Base-by-base conservation (phyloP, 1,140 invertebrate genomes). In the Pachyrhynchus sulphureomaculatus region DNA sequence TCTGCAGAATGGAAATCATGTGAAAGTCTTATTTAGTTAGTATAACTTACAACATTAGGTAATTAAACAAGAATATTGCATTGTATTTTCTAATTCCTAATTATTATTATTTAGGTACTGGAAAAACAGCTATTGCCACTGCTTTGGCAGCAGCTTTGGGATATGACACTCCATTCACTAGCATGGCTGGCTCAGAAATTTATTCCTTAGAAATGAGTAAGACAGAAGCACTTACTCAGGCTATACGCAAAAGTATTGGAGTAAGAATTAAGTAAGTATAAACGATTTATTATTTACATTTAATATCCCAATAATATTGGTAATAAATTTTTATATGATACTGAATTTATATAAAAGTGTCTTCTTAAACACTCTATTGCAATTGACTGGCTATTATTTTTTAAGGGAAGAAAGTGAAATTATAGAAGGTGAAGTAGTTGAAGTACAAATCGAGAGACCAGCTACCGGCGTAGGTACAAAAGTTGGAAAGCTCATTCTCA, bases 181-280 rank as follows among this genome's bases (percentile, higher is more conserved):
- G 93, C 52, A 98, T 99, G 86, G 91, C 94, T 59, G 97, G 94
- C 12, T 98, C 95, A 18, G 97, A 99, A 81, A 97, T 99, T 54
- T 99, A 95, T 76, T 99, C 96, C 0, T 76, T 99, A 58, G 97
- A 99, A 79, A 98, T 99, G 93, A 94, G 95, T 73, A 99, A 99
- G 81, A 98, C 97, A 0, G 98, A 99, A 81, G 96, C 96, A 5
- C 77, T 99, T 0, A 98, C 94, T 6, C 97, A 99, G 77, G 91
- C 96, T 0, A 94, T 99, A 58, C 84, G 97, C 62, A 98, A 98
- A 74, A 97, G 95, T 13, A 99, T 99, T 72, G 96, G 96, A 37
- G 93, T 99, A 8, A 82, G 95, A 75, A 99, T 99, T 54, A 98
- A 98, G 88, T 92, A 79, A 82, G 84, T 82, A 68, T 34, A 26